Conservation (phyloP, 2,113 vertebrate species). For the Anguilla japonica region DNA sequence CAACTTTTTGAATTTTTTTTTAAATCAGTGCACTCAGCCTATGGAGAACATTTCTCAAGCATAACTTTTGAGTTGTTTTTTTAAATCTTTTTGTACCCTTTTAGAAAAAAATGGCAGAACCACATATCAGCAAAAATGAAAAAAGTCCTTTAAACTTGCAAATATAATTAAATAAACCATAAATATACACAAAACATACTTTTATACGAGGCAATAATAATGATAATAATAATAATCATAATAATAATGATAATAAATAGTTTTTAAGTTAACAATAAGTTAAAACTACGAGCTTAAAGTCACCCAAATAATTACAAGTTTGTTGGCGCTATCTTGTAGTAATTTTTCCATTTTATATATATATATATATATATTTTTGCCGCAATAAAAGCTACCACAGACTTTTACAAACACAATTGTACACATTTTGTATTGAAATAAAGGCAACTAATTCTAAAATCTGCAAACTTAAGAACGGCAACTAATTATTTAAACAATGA, state of each 20-base stretch:
- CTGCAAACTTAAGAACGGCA: constrained; percentile 82
- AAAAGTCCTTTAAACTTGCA: constrained; percentile 84
- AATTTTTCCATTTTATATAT: constrained; percentile 77
- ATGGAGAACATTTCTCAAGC: constrained; percentile 82
- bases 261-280: constrained; percentile 93
- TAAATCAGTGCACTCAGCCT: constrained; percentile 79
- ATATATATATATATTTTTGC: constrained; percentile 74
- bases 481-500: constrained; percentile 76
- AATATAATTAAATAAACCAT: constrained; percentile 88
- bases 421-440: constrained; percentile 82
- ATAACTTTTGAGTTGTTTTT: constrained; percentile 72
- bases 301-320: constrained; percentile 89
- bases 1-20: constrained; percentile 73
- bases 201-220: constrained; percentile 74
- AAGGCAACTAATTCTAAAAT: constrained; percentile 86
- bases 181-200: constrained; percentile 92
- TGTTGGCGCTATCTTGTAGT: constrained; percentile 86
- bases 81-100: constrained; percentile 76
- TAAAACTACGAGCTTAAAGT: constrained; percentile 95
- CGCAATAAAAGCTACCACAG: constrained; percentile 87
- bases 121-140: constrained; percentile 83
- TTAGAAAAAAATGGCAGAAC: constrained; percentile 85
- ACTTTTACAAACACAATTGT: constrained; percentile 85
- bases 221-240: constrained; percentile 53
- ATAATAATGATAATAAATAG: constrained; percentile 80